These are phyloP conservation scores for Plectus sambesii DNA, from an alignment of 1,140 invertebrate genomes.

Conservation along the genomic window DNA sequence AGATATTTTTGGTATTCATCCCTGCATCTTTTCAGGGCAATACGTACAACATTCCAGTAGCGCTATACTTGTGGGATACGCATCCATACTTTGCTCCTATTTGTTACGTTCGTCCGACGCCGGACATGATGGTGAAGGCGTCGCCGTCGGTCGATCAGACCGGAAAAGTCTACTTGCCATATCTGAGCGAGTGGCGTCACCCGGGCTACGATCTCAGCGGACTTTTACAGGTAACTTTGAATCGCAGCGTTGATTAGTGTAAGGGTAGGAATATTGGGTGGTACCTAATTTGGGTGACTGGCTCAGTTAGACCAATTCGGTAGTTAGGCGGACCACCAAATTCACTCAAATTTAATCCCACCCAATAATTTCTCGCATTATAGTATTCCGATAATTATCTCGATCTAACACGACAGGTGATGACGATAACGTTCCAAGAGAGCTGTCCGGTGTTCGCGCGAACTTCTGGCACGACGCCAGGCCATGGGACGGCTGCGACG, in stretches of 20 bases:
- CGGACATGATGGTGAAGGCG: conserved; percentile 86
- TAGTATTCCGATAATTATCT: too few species aligned
- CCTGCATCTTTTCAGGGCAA: conserved; percentile 53
- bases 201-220: conserved; percentile 52
- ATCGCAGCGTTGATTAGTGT: too few species aligned
- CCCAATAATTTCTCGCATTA: too few species aligned
- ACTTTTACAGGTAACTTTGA: conserved; percentile 36
- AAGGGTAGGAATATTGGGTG: too few species aligned
- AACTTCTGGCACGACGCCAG: conserved; percentile 45
- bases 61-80: conserved; percentile 88
- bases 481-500: conserved; percentile 40
- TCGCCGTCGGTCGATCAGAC: conserved; percentile 85
- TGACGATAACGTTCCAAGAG: conserved; percentile 85
- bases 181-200: conserved; percentile 84
- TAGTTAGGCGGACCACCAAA: too few species aligned
- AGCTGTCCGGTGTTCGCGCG: conserved; percentile 74
- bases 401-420: too few species aligned
- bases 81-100: conserved; percentile 94
- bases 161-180: conserved; percentile 91
- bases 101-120: conserved; percentile 88
- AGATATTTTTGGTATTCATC: conserved; percentile 6
- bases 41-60: conserved; percentile 88
- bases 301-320: too few species aligned
- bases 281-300: too few species aligned
- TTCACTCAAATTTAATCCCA: too few species aligned